Conservation (phyloP, 2,113 vertebrate species). For the Myiopsitta monachus region DNA sequence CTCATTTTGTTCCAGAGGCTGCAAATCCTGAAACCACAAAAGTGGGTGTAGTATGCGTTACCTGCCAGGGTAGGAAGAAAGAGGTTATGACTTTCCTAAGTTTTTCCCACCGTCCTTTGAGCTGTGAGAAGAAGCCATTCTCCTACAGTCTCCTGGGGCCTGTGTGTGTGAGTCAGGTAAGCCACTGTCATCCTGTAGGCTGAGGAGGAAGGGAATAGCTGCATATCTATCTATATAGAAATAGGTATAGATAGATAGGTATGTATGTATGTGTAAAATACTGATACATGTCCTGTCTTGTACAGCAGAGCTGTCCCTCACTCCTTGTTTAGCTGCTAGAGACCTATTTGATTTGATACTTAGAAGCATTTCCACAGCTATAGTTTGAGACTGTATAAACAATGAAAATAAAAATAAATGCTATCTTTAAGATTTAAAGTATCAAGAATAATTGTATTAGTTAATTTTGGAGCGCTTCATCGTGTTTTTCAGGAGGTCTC, state of each 20-base stretch:
- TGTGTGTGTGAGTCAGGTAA: neutral
- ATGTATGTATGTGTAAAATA: slow-evolving; percentile 61
- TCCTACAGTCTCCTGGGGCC: slow-evolving; percentile 18
- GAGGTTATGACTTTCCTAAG: slow-evolving; percentile 47
- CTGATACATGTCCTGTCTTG: neutral
- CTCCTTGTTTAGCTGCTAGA: neutral
- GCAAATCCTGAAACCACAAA: slow-evolving; percentile 62
- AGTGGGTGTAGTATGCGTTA: slow-evolving; percentile 26
- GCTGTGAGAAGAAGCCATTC: slow-evolving; percentile 14
- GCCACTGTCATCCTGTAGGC: slow-evolving; percentile 27
- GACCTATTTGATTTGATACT: neutral
- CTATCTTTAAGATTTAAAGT: neutral
- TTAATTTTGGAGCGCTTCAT: neutral
- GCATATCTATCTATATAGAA: slow-evolving; percentile 55
- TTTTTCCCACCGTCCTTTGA: neutral
- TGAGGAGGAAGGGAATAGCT: slow-evolving; percentile 50
- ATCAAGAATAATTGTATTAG: neutral
- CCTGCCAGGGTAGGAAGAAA: slow-evolving; percentile 66
- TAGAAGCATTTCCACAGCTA: neutral
- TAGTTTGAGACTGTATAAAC: neutral
- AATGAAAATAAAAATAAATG: neutral
- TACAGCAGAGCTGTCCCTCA: neutral
- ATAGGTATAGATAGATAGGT: slow-evolving; percentile 60
- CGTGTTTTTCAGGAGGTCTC: slow-evolving; percentile 52
- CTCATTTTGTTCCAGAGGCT: slow-evolving; percentile 54